Evolutionary conservation across 2,797 vertebrate species (phyloP).

Genomic region (Gymnoscopelus braueri): DNA sequence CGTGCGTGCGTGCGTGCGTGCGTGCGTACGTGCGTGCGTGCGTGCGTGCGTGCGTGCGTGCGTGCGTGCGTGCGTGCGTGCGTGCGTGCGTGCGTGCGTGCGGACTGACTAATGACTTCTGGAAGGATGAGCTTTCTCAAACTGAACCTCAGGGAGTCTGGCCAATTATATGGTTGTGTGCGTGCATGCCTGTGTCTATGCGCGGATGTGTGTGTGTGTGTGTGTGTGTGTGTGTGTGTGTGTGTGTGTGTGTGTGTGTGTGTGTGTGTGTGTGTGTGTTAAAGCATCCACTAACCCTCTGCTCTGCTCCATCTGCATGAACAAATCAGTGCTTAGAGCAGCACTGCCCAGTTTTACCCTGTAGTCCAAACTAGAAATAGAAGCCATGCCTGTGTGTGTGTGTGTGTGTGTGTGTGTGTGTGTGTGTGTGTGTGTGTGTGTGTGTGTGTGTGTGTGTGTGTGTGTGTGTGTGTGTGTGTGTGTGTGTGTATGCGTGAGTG

Average conservation of each 20-base stretch:
- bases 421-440: conserved; percentile 37
- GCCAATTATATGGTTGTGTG: conserved; percentile 36
- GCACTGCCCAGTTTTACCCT: conserved; percentile 30
- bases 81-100: conserved; percentile 25
- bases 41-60: conserved; percentile 2
- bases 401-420: conserved; percentile 34
- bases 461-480: conserved; percentile 23
- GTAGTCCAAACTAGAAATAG: conserved; percentile 24
- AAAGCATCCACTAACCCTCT: conserved; percentile 49
- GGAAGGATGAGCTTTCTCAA: conserved; percentile 72
- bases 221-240: not conserved
- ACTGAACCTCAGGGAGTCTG: conserved; percentile 68
- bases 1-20: conserved; percentile 9
- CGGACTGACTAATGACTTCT: conserved; percentile 69
- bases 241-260: conserved; percentile 5
- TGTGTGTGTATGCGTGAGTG: conserved; percentile 15
- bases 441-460: conserved; percentile 15
- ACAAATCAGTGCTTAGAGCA: conserved; percentile 64
- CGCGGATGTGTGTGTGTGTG: conserved; percentile 20
- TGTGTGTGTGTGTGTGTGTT: conserved; percentile 4
- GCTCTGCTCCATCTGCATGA: conserved; percentile 52
- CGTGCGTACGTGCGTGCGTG: conserved; percentile 8
- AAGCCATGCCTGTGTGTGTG: conserved; percentile 13
- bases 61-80: conserved; percentile 17
- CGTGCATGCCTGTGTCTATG: not conserved